Evolutionary conservation across 2,797 vertebrate genomes (phyloP), one percentile per base, ranked within the genome.

Genomic region (Eulemur albifrons): DNA sequence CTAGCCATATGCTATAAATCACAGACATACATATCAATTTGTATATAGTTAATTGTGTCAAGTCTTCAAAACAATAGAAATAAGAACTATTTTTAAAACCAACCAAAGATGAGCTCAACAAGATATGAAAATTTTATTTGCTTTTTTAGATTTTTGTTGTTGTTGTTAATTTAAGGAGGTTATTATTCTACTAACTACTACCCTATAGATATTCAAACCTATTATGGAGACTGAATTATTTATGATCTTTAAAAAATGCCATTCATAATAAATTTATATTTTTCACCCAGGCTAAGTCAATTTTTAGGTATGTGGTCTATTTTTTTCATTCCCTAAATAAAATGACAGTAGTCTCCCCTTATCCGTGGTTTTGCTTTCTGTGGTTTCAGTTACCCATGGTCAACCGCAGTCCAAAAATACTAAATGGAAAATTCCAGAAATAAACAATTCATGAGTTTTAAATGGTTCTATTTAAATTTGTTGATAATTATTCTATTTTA

Each of bases 251-350:
- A 57, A 50, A 93, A 94, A 87, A 57, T 59, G 30, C 3, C 40
- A 65, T 61, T 93, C 69, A 86, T 32, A 86, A 73, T 81, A 87
- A 86, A 84, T 90, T 32, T 94, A 63, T 81, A 90, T 32, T 85
- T 95, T 15, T 92, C 17, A 81, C 21, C 15, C 48, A 73, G 52
- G 4, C 14, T 59, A 83, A 92, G 52, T 87, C 75, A 87, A 32
- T 63, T 92, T 81, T 96, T 80, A 93, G 27, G 2, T 80, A 95
- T 54, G 20, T 89, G 45, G 32, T 45, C 57, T 93, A 48, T 93
- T 97, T 96, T 45, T 93, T 87, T 59, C 86, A 89, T 63, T 18
- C 27, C 27, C 45, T 73, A 94, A 96, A 73, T 76, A 94, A 91
- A 96, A 50, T 72, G 80, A 57, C 14, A 59, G 52, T 27, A 57